Evolutionary conservation across 1,140 invertebrate species (phyloP).

Genomic region (Drosophila parabipectinata): DNA sequence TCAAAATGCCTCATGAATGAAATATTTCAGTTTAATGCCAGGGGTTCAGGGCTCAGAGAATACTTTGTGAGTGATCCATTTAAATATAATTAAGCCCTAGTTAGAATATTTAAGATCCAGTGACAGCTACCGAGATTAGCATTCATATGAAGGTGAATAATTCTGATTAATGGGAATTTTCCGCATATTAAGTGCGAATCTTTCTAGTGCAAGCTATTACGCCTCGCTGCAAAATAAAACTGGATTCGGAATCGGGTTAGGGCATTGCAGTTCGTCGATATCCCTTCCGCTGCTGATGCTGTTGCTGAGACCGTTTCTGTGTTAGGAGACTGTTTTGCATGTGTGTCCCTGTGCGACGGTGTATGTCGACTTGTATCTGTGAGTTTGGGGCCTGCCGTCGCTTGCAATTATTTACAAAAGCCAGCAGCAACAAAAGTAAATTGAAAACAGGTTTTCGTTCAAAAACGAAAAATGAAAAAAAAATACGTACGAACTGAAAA

Average conservation of each 20-base stretch:
- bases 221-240: too few species aligned
- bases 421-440: slow-evolving; percentile 66
- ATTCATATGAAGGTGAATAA: background rate
- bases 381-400: slow-evolving; percentile 64
- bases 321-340: slow-evolving; percentile 27
- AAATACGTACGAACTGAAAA: slow-evolving; percentile 48
- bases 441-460: slow-evolving; percentile 75
- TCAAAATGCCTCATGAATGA: background rate
- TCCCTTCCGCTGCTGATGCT: slow-evolving; percentile 12
- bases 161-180: slow-evolving; percentile 7
- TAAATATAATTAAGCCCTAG: slow-evolving; percentile 12
- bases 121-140: slow-evolving; percentile 6
- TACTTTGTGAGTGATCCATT: slow-evolving; percentile 10
- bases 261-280: slow-evolving; percentile 19
- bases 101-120: background rate
- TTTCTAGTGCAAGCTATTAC: background rate
- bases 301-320: slow-evolving; percentile 25
- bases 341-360: slow-evolving; percentile 11
- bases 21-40: background rate
- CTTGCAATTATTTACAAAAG: slow-evolving; percentile 81
- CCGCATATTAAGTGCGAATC: background rate
- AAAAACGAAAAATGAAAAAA: slow-evolving; percentile 60
- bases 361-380: slow-evolving; percentile 29
- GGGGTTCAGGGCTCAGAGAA: background rate
- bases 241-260: background rate